Base-by-base conservation (phyloP, 2,888 invertebrate species). In the Argyra leucocephala region DNA sequence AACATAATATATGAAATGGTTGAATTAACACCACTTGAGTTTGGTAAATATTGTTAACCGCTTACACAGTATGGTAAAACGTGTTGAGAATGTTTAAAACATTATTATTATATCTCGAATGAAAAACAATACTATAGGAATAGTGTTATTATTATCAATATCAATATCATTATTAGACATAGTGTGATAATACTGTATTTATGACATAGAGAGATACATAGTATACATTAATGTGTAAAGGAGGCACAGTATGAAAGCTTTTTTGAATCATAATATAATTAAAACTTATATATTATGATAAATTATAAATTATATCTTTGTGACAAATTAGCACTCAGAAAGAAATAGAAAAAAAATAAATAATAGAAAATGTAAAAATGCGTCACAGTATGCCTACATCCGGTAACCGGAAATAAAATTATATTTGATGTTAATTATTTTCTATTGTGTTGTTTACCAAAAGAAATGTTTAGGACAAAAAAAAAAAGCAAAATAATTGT, bases 371-470 rank as follows among this genome's bases (percentile, higher is more conserved):
- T 6, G n/a, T 1, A 31, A 31, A 31, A 48, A 15, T 18, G 2
- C 18, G 48, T 18, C 48, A 48, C 48, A 48, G 48, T 48, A 48
- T 48, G 48, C 18, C 18, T 48, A 2, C 18, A 18, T 48, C 48
- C 48, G 48, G 48, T 18, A 48, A 48, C 15, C 48, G 48, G 48
- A 48, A 48, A 48, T 48, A n/a, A 48, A 48, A 48, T 48, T 48
- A 48, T 18, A 48, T 48, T 48, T 48, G 15, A 48, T 48, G 48
- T 48, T 48, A 48, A 48, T 48, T 48, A 48, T n/a, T 48, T 48
- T n/a, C n/a, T 48, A 48, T 48, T 48, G 48, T 48, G 18, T 48
- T 37, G 7, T 12, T 26, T 26, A 26, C 26, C 4, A 7, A 26
- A 26, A 26, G 7, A 37, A 10, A 10, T 37, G 12, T 37, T 37